These are phyloP conservation scores for Nymphalis io DNA, from an alignment of 1,140 invertebrate genomes.

Conservation along the genomic window DNA sequence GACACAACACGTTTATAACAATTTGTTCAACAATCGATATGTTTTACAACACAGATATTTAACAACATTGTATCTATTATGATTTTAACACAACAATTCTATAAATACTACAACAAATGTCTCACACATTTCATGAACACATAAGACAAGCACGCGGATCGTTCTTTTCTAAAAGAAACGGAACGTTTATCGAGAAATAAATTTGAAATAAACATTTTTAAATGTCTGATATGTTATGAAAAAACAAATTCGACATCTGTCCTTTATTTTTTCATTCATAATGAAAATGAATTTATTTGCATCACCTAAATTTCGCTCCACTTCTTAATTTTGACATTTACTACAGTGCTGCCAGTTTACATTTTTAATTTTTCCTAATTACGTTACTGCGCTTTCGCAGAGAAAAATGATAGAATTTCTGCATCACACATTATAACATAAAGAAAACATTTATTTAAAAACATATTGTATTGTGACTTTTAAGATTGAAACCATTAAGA, in stretches of 20 bases:
- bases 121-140: slow-evolving; percentile 5
- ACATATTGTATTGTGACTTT: no score
- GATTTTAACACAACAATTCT: slow-evolving; percentile 28
- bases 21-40: slow-evolving; percentile 30
- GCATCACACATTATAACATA: not conserved
- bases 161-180: not conserved
- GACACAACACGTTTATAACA: slow-evolving; percentile 53
- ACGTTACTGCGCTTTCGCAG: not conserved
- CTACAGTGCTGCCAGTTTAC: slow-evolving; percentile 46
- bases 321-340: slow-evolving; percentile 64
- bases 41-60: slow-evolving; percentile 49
- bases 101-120: slow-evolving; percentile 17
- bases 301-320: slow-evolving; percentile 65
- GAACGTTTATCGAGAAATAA: not conserved
- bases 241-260: not conserved
- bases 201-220: not conserved
- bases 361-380: not conserved
- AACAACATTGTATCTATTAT: slow-evolving; percentile 32
- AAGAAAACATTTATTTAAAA: no score
- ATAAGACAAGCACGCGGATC: not conserved
- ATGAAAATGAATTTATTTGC: slow-evolving; percentile 46
- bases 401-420: not conserved
- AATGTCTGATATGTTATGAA: not conserved
- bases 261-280: slow-evolving; percentile 66
- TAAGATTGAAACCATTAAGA: no score